Evolutionary conservation across 1,140 invertebrate species (phyloP), one percentile per base, ranked within the genome.

Genomic region (Acromyrmex echinatior): DNA sequence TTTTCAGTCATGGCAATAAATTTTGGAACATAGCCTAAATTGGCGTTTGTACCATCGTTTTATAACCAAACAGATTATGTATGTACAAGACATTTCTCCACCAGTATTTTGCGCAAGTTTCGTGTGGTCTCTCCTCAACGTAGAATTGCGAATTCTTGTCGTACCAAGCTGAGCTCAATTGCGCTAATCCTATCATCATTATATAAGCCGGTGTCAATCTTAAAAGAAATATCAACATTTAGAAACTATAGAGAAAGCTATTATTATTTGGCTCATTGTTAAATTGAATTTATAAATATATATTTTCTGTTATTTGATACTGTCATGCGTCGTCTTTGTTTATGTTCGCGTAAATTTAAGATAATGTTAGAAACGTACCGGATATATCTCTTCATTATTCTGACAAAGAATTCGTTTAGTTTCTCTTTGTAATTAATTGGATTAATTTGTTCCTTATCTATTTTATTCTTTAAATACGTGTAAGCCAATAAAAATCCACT

Each of bases 41-140:
- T 21, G 21, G 10, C 18, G 5, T 79, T 85, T 86, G 60, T 94
- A 96, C 95, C 95, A 96, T 95, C 45, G 96, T 95, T 0, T 95
- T 91, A 86, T 94, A 94, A 21, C 93, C 89, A 79, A 95, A 97
- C 0, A 97, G 92, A 93, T 96, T 97, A 91, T 97, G 96, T 66
- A 97, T 96, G 87, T 96, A 97, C 16, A 97, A 92, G 3, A 97
- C 56, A 92, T 97, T 97, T 85, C 96, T 94, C 97, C 96, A 97
- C 96, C 97, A 97, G 89, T 97, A 96, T 88, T 96, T 96, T 0
- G 94, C 86, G 87, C 97, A 97, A 35, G 91, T 91, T 16, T 95
- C 92, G 49, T 96, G 95, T 21, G 95, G 93, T 45, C 93, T 92
- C 87, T 96, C 96, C n/a, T 92, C 92, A 58, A 95, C 92, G 78